phyloP scores from a whole-genome alignment of 2,888 invertebrate species.

The Linnaemya vulpina region DNA sequence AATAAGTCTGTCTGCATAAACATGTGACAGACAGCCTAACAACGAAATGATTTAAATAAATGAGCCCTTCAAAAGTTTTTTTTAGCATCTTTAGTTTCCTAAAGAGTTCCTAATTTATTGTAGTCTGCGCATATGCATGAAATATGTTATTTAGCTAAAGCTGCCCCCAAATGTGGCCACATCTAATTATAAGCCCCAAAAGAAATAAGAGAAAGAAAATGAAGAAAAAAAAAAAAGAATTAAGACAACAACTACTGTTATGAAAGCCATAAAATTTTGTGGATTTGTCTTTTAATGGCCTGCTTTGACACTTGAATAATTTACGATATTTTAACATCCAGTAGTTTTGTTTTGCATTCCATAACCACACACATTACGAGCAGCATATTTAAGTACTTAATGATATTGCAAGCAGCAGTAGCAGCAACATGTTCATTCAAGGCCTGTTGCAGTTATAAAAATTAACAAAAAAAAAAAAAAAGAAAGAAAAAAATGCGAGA shows the following conservation, averaged over 20 bases:
- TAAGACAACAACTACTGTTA: conserved; percentile 53
- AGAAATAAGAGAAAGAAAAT: not conserved
- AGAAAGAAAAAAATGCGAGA: no score
- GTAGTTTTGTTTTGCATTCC: conserved; percentile 66
- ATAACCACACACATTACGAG: conserved; percentile 58
- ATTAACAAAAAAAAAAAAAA: conserved; percentile 18
- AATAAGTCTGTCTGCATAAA: not conserved
- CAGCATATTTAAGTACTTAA: conserved; percentile 62
- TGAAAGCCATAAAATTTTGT: conserved; percentile 72
- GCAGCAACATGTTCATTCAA: conserved; percentile 20
- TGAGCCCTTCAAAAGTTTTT: conserved; percentile 28
- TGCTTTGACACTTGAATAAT: conserved; percentile 82
- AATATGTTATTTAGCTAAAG: conserved; percentile 55
- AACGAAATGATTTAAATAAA: conserved; percentile 37
- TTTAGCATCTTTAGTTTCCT: conserved; percentile 39
- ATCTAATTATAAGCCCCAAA: conserved; percentile 17
- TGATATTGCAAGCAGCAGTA: conserved; percentile 31
- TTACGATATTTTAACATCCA: conserved; percentile 82
- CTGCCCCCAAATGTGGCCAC: conserved; percentile 27
- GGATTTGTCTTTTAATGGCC: conserved; percentile 67
- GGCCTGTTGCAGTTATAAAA: conserved; percentile 20
- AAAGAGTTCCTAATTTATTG: conserved; percentile 43
- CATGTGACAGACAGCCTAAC: conserved; percentile 20
- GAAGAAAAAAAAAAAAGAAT: conserved; percentile 14
- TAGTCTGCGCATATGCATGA: conserved; percentile 50